Conservation (phyloP, 2,113 vertebrate species). For the Melanostigma gelatinosum region DNA sequence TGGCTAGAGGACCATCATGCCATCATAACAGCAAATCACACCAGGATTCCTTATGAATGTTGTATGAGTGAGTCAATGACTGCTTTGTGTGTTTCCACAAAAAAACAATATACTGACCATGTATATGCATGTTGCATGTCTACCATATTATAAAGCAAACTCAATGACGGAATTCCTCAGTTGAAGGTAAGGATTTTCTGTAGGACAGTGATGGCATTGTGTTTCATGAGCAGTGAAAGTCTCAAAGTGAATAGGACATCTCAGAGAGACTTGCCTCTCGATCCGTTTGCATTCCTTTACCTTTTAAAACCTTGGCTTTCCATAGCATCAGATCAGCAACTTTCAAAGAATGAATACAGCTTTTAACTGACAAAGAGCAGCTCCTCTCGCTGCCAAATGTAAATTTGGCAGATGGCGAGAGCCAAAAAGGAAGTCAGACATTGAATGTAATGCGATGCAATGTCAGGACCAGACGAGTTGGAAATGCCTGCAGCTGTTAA, state of each 20-base stretch:
- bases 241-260: constrained; percentile 28
- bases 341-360: constrained; percentile 60
- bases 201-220: background rate
- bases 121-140: constrained; percentile 66
- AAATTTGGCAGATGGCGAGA: constrained; percentile 64
- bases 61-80: constrained; percentile 33
- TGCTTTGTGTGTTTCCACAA: constrained; percentile 49
- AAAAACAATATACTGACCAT: constrained; percentile 56
- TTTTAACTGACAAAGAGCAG: constrained; percentile 72
- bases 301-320: constrained; percentile 55
- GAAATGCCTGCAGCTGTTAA: constrained; percentile 75
- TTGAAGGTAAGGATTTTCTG: constrained; percentile 54
- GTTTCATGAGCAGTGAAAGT: constrained; percentile 13
- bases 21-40: constrained; percentile 12
- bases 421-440: constrained; percentile 62
- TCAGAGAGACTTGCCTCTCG: constrained; percentile 22
- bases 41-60: constrained; percentile 8
- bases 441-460: constrained; percentile 63
- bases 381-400: constrained; percentile 64
- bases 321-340: constrained; percentile 60
- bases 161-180: constrained; percentile 47
- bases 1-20: constrained; percentile 1
- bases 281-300: constrained; percentile 45
- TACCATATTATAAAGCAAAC: constrained; percentile 46
- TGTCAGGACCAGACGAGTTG: constrained; percentile 75